A percentile compares a stretch with the other conserved stretches of the same genome.
Evolutionary conservation across 53 echinoderm and acorn worm species (phyloP).

Genomic region (Stichopus horrens): DNA sequence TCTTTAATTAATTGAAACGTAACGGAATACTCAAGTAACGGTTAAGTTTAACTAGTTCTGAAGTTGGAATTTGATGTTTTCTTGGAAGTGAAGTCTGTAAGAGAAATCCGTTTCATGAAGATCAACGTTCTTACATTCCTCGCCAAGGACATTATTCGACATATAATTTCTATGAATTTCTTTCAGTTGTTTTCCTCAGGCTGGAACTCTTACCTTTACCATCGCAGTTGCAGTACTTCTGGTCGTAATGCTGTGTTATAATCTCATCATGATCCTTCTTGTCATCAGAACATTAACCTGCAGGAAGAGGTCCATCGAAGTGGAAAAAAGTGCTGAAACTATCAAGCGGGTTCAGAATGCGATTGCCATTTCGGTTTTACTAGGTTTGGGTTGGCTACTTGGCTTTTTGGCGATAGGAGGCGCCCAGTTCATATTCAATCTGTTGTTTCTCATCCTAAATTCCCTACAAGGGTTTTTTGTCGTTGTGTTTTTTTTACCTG

Average conservation of each 20-base stretch:
- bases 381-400: constrained; percentile 83
- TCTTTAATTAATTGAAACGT: too few species aligned
- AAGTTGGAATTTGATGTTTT: too few species aligned
- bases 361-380: constrained; percentile 62
- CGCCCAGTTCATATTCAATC: constrained; percentile 62
- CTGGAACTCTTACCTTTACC: constrained; percentile 11
- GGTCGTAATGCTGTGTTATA: constrained; percentile 31
- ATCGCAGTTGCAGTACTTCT: constrained; percentile 39
- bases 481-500: constrained; percentile 70
- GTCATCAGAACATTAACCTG: constrained; percentile 36
- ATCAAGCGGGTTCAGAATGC: constrained; percentile 33
- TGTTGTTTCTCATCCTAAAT: constrained; percentile 73
- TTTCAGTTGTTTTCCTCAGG: constrained; percentile 4
- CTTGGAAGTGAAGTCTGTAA: too few species aligned
- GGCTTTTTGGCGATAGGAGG: constrained; percentile 69
- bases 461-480: constrained; percentile 85
- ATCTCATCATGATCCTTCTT: constrained; percentile 49
- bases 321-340: background rate
- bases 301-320: background rate
- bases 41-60: too few species aligned
- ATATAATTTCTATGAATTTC: background rate
- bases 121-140: too few species aligned
- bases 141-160: too few species aligned
- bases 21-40: too few species aligned
- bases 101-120: too few species aligned